Percentiles rank a stretch among this genome's conserved stretches.
These are phyloP conservation scores for Chymomyza procnemis DNA, from an alignment of 2,888 invertebrate genomes.

Conservation along the genomic window DNA sequence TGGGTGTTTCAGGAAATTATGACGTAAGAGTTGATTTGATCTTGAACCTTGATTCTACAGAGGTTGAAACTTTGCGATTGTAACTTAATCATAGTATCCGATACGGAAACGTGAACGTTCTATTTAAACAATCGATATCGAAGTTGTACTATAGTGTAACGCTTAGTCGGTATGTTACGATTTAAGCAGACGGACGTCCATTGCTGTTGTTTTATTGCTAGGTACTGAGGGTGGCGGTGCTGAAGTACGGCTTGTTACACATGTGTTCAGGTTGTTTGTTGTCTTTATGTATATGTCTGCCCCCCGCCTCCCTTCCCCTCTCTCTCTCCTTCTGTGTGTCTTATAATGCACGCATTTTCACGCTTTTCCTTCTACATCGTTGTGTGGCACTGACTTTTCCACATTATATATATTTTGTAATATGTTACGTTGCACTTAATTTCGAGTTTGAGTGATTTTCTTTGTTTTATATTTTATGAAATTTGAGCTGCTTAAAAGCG, in stretches of 20 bases:
- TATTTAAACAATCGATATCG: no score
- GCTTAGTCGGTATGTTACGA: no score
- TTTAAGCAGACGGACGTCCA: no score
- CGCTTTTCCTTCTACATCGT: conserved; percentile 24
- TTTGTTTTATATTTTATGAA: conserved; percentile 42
- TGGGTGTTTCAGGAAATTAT: no score
- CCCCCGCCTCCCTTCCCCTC: neutral
- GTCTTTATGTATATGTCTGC: neutral
- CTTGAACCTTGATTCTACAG: no score
- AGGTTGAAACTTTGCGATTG: no score
- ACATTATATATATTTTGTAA: conserved; percentile 59
- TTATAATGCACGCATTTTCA: conserved; percentile 65
- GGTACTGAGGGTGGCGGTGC: neutral
- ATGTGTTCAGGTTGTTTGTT: conserved; percentile 1
- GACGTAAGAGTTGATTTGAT: no score
- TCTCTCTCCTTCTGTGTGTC: conserved; percentile 17
- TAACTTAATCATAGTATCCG: no score
- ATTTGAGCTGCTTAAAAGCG: conserved; percentile 11
- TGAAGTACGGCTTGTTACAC: neutral
- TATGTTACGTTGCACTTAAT: conserved; percentile 46
- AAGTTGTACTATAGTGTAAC: no score
- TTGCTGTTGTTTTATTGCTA: neutral
- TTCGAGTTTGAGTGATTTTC: conserved; percentile 62
- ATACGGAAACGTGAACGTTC: no score
- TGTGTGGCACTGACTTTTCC: conserved; percentile 43